phyloP scores from a whole-genome alignment of 2,888 invertebrate genomes.

The Cerastis leucographa region DNA sequence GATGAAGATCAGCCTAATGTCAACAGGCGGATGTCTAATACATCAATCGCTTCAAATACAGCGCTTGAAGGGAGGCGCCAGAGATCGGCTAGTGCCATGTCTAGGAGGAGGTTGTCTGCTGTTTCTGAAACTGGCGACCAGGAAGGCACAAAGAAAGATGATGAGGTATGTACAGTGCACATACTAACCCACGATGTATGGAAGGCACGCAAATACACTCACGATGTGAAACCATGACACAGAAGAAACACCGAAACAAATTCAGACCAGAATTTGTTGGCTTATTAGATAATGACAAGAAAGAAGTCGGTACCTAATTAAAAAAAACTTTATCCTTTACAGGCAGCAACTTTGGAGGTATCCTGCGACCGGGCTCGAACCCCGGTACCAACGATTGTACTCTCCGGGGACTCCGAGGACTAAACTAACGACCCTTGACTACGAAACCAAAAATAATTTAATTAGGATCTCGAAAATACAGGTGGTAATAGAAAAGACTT shows the following conservation, averaged over 20 bases:
- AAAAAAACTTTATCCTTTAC: constrained; percentile 19
- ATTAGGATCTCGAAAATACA: constrained; percentile 24
- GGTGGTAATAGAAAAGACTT: constrained; percentile 36
- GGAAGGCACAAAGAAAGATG: constrained; percentile 52
- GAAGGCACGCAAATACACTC: no score
- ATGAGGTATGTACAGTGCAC: constrained; percentile 48
- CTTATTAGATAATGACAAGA: not conserved
- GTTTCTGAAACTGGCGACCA: constrained; percentile 78
- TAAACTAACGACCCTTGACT: constrained; percentile 47
- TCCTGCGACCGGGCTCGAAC: constrained; percentile 67
- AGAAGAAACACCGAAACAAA: not conserved
- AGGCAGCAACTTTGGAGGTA: constrained; percentile 50
- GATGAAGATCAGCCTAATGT: constrained; percentile 63
- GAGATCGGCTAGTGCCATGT: constrained; percentile 75
- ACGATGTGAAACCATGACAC: not conserved
- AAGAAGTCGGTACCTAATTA: no score
- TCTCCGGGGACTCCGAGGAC: constrained; percentile 77
- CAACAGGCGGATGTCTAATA: constrained; percentile 71
- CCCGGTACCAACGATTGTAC: constrained; percentile 80
- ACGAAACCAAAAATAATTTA: constrained; percentile 17
- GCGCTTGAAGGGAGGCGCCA: constrained; percentile 69
- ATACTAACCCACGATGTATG: no score
- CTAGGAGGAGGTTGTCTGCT: constrained; percentile 79
- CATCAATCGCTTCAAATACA: constrained; percentile 71
- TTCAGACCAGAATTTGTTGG: no score